phyloP scores from a whole-genome alignment of 1,140 invertebrate genomes.

The Euglossa dilemma region DNA sequence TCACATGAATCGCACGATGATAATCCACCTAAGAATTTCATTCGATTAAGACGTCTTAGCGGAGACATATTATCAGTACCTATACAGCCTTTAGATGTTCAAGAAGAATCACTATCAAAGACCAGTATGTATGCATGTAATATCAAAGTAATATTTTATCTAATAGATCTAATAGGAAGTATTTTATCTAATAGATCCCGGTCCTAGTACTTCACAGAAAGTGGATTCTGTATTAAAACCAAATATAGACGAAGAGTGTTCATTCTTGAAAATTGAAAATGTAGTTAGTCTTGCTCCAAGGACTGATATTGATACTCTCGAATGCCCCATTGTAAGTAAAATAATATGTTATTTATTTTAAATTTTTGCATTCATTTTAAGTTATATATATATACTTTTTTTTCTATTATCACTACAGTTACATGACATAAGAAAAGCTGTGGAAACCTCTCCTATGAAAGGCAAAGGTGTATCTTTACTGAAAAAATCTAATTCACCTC shows the following conservation, averaged over 20 bases:
- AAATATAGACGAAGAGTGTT: constrained; percentile 65
- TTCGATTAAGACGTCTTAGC: constrained; percentile 76
- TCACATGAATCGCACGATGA: neutral
- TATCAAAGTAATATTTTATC: neutral
- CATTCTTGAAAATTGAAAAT: constrained; percentile 78
- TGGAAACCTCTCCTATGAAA: constrained; percentile 70
- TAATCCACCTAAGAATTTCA: constrained; percentile 68
- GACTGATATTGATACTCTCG: constrained; percentile 34
- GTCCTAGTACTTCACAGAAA: neutral
- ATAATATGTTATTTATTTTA: neutral
- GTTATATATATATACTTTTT: neutral
- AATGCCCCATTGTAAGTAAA: constrained; percentile 63
- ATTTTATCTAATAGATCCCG: constrained; percentile 36
- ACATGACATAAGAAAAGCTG: constrained; percentile 74
- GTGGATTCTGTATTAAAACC: constrained; percentile 11
- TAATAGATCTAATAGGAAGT: constrained; percentile 36
- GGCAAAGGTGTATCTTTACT: constrained; percentile 68
- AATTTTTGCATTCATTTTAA: neutral
- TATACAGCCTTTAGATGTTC: neutral
- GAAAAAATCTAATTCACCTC: constrained; percentile 68
- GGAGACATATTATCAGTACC: constrained; percentile 76
- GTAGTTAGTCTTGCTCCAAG: constrained; percentile 77
- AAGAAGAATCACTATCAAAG: neutral
- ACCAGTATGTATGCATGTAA: constrained; percentile 20
- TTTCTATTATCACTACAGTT: constrained; percentile 57